Base-by-base conservation (phyloP, 92 coral and sea anemone species). In the Phenganax subtilis region DNA sequence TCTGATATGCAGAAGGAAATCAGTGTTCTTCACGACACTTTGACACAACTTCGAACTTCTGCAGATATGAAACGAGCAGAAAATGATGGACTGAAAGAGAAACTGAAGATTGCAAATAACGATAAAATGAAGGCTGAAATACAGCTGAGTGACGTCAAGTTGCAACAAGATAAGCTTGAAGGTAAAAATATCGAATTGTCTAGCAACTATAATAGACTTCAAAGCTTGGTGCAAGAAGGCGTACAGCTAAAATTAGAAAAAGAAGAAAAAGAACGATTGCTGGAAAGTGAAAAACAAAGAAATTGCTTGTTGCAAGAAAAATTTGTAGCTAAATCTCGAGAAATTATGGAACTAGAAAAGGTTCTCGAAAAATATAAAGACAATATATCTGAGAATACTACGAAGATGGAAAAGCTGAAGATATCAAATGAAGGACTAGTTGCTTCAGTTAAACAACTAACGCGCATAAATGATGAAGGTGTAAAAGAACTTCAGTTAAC, bases 1-100 rank as follows among this genome's bases (percentile, higher is more conserved):
- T 62, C 83, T 15, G 83, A 73, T 20, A 79, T 79, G 83, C 73
- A 65, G 71, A 79, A 79, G 63, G 83, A 79, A 79, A 79, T 79
- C 54, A 17, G 54, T 8, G 57, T 79, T 8, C 83, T 79, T 51
- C 83, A 68, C 25, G 83, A 79, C 25, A 79, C 83, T 64, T 56
- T 79, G 25, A 30, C 61, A 5, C 74, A 79, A 27, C 73, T 79
- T 51, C 73, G 61, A 44, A 54, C 44, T 62, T n/a, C 51, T 15
- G n/a, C 11, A 8, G 83, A 79, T 20, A 79, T 20, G 15, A 79
- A 65, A 7, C 74, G 83, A 17, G 55, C 51, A 15, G 83, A 79
- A 53, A 79, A 62, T 51, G 83, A 63, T 8, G 73, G 63, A 25
- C 74, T 79, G 54, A 79, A 63, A 64, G 53, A 25, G 28, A 79